phyloP scores from a whole-genome alignment of 2,797 vertebrate species.

The Sebastes vulpes region DNA sequence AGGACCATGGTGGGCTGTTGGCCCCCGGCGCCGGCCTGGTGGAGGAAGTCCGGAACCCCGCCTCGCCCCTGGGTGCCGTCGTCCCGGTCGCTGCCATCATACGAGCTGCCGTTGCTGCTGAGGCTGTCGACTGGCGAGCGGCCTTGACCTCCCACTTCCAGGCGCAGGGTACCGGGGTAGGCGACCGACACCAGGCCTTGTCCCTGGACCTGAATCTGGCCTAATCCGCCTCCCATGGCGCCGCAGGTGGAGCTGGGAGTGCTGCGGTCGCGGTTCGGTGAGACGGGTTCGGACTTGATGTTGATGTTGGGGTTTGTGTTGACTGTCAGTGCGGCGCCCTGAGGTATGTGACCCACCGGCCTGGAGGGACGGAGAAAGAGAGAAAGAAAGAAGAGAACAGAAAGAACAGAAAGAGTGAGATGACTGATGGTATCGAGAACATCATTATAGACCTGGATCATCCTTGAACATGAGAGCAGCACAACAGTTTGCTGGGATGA shows the following conservation, averaged over 20 bases:
- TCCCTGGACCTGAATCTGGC: constrained; percentile 52
- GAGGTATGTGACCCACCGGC: constrained; percentile 91
- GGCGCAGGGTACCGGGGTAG: constrained; percentile 83
- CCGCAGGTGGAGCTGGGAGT: constrained; percentile 86
- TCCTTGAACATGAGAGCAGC: background rate
- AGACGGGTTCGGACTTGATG: constrained; percentile 97
- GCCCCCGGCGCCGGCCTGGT: constrained; percentile 63
- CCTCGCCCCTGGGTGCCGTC: constrained; percentile 89
- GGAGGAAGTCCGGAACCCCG: constrained; percentile 87
- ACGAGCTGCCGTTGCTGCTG: constrained; percentile 95
- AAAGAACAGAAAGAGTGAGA: background rate
- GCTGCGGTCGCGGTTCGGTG: constrained; percentile 93
- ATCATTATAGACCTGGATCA: background rate
- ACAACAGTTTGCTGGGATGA: constrained; percentile 27
- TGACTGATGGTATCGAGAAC: fast-evolving
- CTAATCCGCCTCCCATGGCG: background rate
- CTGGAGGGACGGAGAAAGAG: constrained; percentile 65
- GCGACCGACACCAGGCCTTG: constrained; percentile 72
- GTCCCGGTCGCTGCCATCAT: constrained; percentile 93
- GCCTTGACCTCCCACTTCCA: constrained; percentile 83
- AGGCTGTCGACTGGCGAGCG: constrained; percentile 94
- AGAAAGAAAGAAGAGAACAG: background rate
- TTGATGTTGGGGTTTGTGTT: constrained; percentile 94
- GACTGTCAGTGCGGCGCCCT: constrained; percentile 91
- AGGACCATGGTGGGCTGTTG: constrained; percentile 87